Base-by-base conservation (phyloP, 2,797 vertebrate species). In the Harpagifer antarcticus region DNA sequence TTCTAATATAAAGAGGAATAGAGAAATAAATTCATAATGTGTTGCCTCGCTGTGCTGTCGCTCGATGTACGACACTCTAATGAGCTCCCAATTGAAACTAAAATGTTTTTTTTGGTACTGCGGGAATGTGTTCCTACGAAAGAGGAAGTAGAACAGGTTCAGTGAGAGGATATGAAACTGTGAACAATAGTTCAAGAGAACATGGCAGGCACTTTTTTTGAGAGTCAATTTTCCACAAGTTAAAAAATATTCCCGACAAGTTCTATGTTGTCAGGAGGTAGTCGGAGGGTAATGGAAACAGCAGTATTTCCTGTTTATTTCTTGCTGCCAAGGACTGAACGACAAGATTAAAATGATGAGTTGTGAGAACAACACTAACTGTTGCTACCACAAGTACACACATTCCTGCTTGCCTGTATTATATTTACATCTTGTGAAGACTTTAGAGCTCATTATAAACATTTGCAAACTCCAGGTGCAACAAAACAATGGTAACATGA, bases 21-120 rank as follows among this genome's bases (percentile, higher is more conserved):
- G 79, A 87, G 64, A 56, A 88, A 86, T 89, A 74, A 76, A 72
- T 86, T 90, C 74, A 83, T 77, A 86, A 83, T 58, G 79, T 80
- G 72, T 81, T 10, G 0, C 62, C 67, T 52, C 64, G 61, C 62
- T 1, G 0, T 31, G 44, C 65, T 72, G 64, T 68, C 64, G 11
- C 53, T 63, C 76, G 76, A 86, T 75, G 63, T 56, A 79, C 14
- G 69, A 57, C 70, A 67, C 73, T 65, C 72, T 89, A 89, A 89
- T 85, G 85, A 91, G 90, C 74, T 78, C 71, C 78, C 48, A 78
- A 82, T 87, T 88, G 84, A 84, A 68, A 70, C 53, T 3, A 58
- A 78, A 58, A 75, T 76, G 75, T 89, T 89, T 90, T 90, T 78
- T 85, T 88, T 80, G 70, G 58, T 70, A 67, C 65, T 43, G 27